These are phyloP conservation scores for Edolisoma coerulescens DNA, from an alignment of 2,113 vertebrate species.

Conservation along the genomic window DNA sequence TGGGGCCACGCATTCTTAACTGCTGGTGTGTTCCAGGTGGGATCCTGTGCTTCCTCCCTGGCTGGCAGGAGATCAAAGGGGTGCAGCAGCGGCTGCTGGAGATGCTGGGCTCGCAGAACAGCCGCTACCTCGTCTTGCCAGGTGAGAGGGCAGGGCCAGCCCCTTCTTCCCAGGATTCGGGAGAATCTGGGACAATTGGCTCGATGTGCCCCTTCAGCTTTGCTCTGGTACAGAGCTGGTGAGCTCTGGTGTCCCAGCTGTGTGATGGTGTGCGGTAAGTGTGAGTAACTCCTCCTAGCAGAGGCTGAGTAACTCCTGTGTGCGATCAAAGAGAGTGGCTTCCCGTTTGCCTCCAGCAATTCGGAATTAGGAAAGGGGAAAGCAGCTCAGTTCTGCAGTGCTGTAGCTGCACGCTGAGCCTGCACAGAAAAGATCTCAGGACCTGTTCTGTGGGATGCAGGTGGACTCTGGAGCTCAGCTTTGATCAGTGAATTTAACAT, in stretches of 20 bases:
- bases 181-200: neutral
- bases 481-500: neutral
- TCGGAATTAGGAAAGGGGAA: neutral
- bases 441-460: neutral
- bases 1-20: rapidly evolving
- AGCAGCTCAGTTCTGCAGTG: neutral
- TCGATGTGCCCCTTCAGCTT: neutral
- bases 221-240: neutral
- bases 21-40: constrained; percentile 77
- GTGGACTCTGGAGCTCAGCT: neutral
- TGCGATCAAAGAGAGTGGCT: neutral
- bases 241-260: neutral
- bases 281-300: neutral
- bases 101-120: constrained; percentile 70
- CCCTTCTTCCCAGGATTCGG: neutral
- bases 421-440: neutral
- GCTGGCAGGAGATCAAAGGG: constrained; percentile 94
- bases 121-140: constrained; percentile 84
- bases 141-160: constrained; percentile 68
- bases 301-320: neutral
- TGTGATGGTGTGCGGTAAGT: neutral
- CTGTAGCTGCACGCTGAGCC: neutral
- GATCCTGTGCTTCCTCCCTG: constrained; percentile 94
- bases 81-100: constrained; percentile 86
- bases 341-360: neutral